These are phyloP conservation scores for Conger conger DNA, from an alignment of 2,113 vertebrate genomes.

Conservation along the genomic window DNA sequence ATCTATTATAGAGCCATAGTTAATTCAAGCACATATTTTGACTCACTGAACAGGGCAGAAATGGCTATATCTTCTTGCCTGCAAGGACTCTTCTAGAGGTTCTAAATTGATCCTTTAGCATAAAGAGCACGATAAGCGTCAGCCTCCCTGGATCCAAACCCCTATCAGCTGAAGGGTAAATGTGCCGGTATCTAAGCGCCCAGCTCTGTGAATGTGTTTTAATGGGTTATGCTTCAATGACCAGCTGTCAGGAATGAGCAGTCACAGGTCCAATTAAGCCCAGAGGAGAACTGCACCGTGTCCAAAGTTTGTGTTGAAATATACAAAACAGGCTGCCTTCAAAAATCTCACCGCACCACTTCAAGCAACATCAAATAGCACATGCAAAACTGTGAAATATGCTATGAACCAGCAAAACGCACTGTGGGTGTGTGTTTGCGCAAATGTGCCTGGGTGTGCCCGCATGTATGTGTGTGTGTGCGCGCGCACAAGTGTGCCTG, in stretches of 20 bases:
- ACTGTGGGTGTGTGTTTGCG: constrained; percentile 11
- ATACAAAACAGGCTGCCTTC: constrained; percentile 1
- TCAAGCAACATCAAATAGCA: not conserved
- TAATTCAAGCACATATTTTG: not conserved
- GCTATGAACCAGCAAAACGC: not conserved
- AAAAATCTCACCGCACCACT: not conserved
- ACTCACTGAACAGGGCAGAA: not conserved
- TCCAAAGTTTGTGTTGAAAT: not conserved
- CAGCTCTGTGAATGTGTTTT: not conserved
- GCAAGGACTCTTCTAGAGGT: not conserved
- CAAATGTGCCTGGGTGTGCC: not conserved
- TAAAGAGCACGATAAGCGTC: not conserved
- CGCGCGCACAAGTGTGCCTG: not conserved
- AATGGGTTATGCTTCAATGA: not conserved
- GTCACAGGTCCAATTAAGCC: constrained; percentile 13
- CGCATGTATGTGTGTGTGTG: constrained; percentile 1
- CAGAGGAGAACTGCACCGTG: not conserved
- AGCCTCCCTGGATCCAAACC: not conserved
- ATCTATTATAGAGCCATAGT: not conserved
- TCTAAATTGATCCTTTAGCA: not conserved
- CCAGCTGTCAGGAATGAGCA: not conserved
- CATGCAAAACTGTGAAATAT: not conserved
- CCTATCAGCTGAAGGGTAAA: not conserved
- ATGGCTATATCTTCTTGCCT: not conserved
- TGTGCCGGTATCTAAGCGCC: not conserved